Evolutionary conservation across 2,113 vertebrate genomes (phyloP), one percentile per base, ranked within the genome.

Genomic region (Motacilla tschutschensis): DNA sequence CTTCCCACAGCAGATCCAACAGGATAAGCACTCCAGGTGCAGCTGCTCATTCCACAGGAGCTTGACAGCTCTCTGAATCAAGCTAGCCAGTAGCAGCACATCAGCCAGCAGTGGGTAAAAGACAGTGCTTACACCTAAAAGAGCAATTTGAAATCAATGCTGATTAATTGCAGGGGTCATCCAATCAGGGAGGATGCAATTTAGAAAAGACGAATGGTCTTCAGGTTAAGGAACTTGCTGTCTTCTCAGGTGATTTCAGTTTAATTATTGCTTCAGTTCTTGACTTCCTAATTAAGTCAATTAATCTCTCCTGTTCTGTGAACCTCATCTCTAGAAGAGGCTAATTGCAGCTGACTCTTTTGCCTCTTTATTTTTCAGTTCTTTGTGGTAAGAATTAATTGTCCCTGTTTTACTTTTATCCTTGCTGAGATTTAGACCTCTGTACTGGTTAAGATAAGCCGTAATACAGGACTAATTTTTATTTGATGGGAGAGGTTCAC

Each of bases 261-360:
- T 91, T 87, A 93, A 91, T 93, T 95, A 93, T 88, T 94, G 87
- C 81, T 78, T 95, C 79, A 84, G 88, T 67, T 85, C 75, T 87
- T 88, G 69, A 91, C 88, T 94, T 93, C 84, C 79, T 94, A 94
- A 93, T 93, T 94, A 94, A 92, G 92, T 94, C 90, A 90, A 82
- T 93, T 95, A 93, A 90, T 91, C 93, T 95, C 79, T 94, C 24
- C 65, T 64, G 67, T 83, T 90, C 76, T 59, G 47, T 93, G 79
- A 83, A 79, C 84, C 74, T 43, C 69, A 50, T 78, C 65, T 90
- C 48, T 51, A 85, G 69, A 91, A 91, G 79, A 90, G 82, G 88
- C 82, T 93, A 87, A 93, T 93, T 93, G 87, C 79, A 90, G 89
- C 84, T 91, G 81, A 65, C 62, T 63, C 55, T 86, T 85, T 74